Evolutionary conservation across 2,113 vertebrate species (phyloP).

Genomic region (Columbina picui): DNA sequence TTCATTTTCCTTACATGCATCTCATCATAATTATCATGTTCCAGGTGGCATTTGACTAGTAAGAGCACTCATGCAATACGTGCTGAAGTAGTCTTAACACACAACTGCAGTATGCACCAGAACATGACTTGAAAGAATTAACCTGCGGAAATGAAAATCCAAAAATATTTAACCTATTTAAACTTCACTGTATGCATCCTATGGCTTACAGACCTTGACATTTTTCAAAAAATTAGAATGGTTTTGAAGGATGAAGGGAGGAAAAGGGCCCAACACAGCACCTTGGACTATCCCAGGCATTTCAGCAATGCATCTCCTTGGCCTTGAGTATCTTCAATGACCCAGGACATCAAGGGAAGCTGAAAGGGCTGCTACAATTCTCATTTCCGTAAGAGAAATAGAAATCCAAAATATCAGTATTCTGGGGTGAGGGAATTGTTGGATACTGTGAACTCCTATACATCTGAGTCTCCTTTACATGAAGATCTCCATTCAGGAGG

Average conservation of each 20-base stretch:
- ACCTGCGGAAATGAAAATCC: background rate
- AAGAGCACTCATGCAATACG: conserved; percentile 1
- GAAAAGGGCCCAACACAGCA: background rate
- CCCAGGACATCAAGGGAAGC: background rate
- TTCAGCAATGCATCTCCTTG: background rate
- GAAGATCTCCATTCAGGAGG: background rate
- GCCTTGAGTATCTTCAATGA: background rate
- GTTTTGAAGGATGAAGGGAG: background rate
- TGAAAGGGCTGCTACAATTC: background rate
- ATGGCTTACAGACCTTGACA: background rate
- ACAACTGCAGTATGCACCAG: conserved; percentile 19
- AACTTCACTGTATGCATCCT: background rate
- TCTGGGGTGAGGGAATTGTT: background rate
- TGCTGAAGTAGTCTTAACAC: background rate
- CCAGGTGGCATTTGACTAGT: background rate
- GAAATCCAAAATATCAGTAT: background rate
- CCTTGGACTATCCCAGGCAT: background rate
- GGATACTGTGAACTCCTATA: background rate
- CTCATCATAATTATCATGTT: background rate
- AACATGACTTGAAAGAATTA: conserved; percentile 2
- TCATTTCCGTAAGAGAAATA: background rate
- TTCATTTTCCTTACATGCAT: background rate
- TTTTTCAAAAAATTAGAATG: background rate
- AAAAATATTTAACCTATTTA: background rate
- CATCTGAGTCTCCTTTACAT: background rate